Evolutionary conservation across 2,113 vertebrate species (phyloP).

Genomic region (Felis catus): F.catus_Fca126_mat1.0 CM031411.1:92108501-92109000

Average conservation of each 20-base stretch:
- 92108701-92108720: background rate
- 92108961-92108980: too few relatives aligned
- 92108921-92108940: too few relatives aligned
- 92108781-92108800: too few relatives aligned
- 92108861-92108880: too few relatives aligned
- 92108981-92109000: too few relatives aligned
- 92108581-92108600: background rate
- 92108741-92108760: background rate
- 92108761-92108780: too few relatives aligned
- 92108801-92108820: too few relatives aligned
- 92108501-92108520: background rate
- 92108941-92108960: too few relatives aligned
- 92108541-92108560: background rate
- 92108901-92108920: too few relatives aligned
- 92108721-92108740: background rate
- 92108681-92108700: background rate
- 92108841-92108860: too few relatives aligned
- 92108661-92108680: slow-evolving; percentile 25
- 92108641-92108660: slow-evolving; percentile 4
- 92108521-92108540: background rate
- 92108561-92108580: background rate
- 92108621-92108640: background rate
- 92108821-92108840: too few relatives aligned
- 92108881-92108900: too few relatives aligned
- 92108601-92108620: background rate